Evolutionary conservation across 2,888 invertebrate genomes (phyloP).

Genomic region (Phytoseiulus persimilis): DNA sequence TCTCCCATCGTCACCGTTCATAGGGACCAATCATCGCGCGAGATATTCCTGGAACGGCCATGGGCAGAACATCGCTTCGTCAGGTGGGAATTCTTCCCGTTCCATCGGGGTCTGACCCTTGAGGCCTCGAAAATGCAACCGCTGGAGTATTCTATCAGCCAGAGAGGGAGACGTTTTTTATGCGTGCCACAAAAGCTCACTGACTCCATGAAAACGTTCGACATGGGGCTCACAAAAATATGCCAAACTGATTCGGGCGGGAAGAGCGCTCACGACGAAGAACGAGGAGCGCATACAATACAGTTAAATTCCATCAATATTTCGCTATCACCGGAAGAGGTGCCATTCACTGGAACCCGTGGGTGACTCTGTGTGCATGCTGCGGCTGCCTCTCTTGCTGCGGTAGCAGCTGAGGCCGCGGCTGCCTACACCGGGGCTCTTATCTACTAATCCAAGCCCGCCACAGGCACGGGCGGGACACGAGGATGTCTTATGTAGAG

Average conservation of each 20-base stretch:
- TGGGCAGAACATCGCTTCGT: no score
- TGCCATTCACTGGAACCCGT: neutral
- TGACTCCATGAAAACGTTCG: neutral
- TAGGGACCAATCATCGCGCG: no score
- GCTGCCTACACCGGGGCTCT: constrained; percentile 59
- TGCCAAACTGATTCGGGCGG: neutral
- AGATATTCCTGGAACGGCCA: no score
- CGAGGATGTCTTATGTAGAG: constrained; percentile 5
- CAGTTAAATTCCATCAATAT: constrained; percentile 38
- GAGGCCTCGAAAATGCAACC: neutral
- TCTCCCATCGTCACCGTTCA: no score
- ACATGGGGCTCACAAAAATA: neutral
- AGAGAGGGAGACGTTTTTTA: neutral
- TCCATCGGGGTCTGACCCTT: neutral
- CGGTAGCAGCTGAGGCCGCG: constrained; percentile 57
- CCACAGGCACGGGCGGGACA: constrained; percentile 5
- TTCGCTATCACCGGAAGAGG: constrained; percentile 34
- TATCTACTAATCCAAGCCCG: neutral
- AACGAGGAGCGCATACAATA: neutral
- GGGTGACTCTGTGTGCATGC: constrained; percentile 49
- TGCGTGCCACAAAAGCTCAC: neutral
- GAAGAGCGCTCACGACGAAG: neutral
- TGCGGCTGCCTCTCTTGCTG: constrained; percentile 58
- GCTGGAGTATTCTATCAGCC: neutral
- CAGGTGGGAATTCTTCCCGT: neutral